Conservation (phyloP, 2,797 vertebrate genomes). For the Ptychadena robeensis region DNA sequence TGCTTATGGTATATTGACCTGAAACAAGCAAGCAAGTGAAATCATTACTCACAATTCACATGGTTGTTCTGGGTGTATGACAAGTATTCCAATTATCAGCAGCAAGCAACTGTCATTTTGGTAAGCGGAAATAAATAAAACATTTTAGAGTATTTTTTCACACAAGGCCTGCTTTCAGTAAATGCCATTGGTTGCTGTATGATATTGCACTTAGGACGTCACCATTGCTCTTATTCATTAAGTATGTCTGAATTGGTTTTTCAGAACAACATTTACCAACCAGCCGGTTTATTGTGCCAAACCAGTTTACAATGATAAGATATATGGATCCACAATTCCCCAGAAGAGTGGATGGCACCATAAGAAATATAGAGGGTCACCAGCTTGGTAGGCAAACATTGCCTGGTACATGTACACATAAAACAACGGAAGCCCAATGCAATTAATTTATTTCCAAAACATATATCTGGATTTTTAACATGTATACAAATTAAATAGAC, state of each 20-base stretch:
- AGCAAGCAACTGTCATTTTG: neutral
- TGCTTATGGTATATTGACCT: neutral
- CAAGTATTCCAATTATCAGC: neutral
- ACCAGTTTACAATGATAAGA: neutral
- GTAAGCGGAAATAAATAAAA: no score
- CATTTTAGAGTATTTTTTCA: neutral
- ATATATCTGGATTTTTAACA: conserved; percentile 46
- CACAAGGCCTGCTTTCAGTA: neutral
- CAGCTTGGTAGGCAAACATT: neutral
- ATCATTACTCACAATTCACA: neutral
- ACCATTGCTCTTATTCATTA: neutral
- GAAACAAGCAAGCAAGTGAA: neutral
- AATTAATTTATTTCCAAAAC: conserved; percentile 58
- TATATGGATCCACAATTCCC: neutral
- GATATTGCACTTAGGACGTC: neutral
- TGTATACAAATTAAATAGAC: conserved; percentile 59
- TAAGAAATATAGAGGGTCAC: neutral
- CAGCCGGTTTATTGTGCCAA: neutral
- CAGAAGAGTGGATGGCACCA: neutral
- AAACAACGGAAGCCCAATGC: conserved; percentile 65
- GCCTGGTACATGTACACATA: conserved; percentile 14
- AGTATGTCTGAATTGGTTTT: neutral
- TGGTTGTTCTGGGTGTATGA: neutral
- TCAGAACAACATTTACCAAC: neutral
- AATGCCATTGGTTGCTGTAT: neutral